These are phyloP conservation scores for Pseudobourletiella spinata DNA, from an alignment of 1,140 invertebrate species.

Conservation along the genomic window DNA sequence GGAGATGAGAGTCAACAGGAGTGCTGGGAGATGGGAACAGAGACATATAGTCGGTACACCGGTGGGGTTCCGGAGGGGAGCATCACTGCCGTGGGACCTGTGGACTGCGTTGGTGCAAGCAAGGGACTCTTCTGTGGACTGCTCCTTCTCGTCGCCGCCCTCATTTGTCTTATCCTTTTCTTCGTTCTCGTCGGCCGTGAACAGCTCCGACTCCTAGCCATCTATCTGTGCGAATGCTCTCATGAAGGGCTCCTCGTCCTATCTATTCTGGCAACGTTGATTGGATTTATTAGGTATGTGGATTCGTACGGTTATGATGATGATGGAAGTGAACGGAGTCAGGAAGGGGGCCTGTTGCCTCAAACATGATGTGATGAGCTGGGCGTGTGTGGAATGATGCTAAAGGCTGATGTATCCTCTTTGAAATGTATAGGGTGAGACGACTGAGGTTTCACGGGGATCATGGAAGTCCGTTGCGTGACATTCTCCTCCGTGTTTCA, in stretches of 20 bases:
- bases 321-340: too few species aligned
- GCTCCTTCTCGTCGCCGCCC: slow-evolving; percentile 74
- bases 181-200: slow-evolving; percentile 81
- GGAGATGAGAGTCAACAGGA: slow-evolving; percentile 36
- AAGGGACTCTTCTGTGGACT: slow-evolving; percentile 90
- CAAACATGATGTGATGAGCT: too few species aligned
- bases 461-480: slow-evolving; percentile 71
- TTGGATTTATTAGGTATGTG: slow-evolving; percentile 73
- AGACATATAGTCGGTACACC: slow-evolving; percentile 33
- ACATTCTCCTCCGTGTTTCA: slow-evolving; percentile 79
- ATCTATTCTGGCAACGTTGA: slow-evolving; percentile 76
- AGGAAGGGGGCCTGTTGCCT: too few species aligned
- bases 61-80: slow-evolving; percentile 25
- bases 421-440: slow-evolving; percentile 78
- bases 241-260: slow-evolving; percentile 78
- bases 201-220: slow-evolving; percentile 62
- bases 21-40: slow-evolving; percentile 35
- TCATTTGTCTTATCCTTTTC: slow-evolving; percentile 88
- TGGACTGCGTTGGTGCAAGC: slow-evolving; percentile 85
- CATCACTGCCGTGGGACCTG: slow-evolving; percentile 48
- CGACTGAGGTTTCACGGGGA: slow-evolving; percentile 78
- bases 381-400: too few species aligned
- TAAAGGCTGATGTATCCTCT: too few species aligned
- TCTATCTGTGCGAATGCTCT: slow-evolving; percentile 80
- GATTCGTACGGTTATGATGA: too few species aligned